phyloP scores from a whole-genome alignment of 92 coral and sea anemone species.

The Paragorgia papillata region DNA sequence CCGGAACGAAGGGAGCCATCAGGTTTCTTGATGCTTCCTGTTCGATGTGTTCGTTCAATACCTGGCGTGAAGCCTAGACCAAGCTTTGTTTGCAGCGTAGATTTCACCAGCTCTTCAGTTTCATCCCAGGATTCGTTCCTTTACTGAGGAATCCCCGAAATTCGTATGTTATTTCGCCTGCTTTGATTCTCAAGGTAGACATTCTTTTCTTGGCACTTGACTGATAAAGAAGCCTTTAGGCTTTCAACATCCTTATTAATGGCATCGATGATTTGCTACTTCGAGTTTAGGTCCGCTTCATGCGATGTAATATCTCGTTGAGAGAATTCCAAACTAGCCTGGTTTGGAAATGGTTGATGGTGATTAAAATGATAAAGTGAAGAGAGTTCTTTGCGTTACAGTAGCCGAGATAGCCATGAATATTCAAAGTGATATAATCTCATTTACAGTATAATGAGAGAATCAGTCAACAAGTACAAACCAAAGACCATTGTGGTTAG shows the following conservation, averaged over 20 bases:
- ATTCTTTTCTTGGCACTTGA: conserved; percentile 25
- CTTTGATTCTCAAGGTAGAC: conserved; percentile 37
- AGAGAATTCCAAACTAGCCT: conserved; percentile 10
- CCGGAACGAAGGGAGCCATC: conserved; percentile 8
- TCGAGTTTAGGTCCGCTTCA: conserved; percentile 14
- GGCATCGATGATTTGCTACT: conserved; percentile 12
- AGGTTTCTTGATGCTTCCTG: conserved; percentile 12
- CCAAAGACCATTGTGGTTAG: conserved; percentile 49
- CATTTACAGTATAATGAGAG: conserved; percentile 46
- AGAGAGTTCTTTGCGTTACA: too few relatives aligned
- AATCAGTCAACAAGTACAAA: conserved; percentile 35
- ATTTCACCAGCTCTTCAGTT: conserved; percentile 19
- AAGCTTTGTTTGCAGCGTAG: neutral
- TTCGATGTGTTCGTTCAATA: conserved; percentile 33
- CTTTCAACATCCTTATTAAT: conserved; percentile 28
- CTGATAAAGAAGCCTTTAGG: conserved; percentile 22
- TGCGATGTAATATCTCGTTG: conserved; percentile 29
- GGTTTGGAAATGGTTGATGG: too few relatives aligned
- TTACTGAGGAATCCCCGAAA: conserved; percentile 25
- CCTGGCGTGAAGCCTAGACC: conserved; percentile 15
- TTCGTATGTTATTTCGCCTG: conserved; percentile 21
- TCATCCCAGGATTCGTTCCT: conserved; percentile 20
- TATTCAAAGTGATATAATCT: conserved; percentile 59
- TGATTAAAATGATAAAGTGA: too few relatives aligned
- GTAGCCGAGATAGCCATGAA: too few relatives aligned